A percentile compares a stretch with the other conserved stretches of the same genome.
These are phyloP conservation scores for Gambelia wislizenii DNA, from an alignment of 2,797 vertebrate species.

Conservation along the genomic window DNA sequence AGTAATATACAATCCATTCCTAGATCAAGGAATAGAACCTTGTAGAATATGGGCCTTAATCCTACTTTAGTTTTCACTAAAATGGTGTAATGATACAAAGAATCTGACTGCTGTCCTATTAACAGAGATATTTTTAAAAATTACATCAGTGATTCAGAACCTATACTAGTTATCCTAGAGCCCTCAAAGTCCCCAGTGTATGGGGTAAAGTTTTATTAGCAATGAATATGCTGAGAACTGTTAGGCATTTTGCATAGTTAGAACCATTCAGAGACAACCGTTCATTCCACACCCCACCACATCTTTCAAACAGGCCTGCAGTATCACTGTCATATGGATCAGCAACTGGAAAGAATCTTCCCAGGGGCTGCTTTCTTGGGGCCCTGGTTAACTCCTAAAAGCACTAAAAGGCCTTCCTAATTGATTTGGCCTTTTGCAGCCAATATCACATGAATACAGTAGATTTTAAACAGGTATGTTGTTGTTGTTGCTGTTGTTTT, in stretches of 20 bases:
- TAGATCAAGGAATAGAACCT: not conserved
- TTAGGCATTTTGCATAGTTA: not conserved
- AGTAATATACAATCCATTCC: not conserved
- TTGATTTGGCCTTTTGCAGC: not conserved
- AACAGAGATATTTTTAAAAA: not conserved
- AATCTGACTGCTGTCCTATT: not conserved
- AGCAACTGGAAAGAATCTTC: not conserved
- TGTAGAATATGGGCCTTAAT: not conserved
- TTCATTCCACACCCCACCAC: not conserved
- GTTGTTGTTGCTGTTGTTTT: not conserved
- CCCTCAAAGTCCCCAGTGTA: not conserved
- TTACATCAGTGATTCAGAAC: not conserved
- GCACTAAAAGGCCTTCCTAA: not conserved
- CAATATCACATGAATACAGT: not conserved
- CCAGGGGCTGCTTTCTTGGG: not conserved
- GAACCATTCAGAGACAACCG: not conserved
- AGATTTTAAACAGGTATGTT: not conserved
- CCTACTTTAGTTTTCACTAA: conserved; percentile 20
- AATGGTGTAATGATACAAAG: not conserved
- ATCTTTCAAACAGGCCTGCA: not conserved
- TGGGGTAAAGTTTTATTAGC: not conserved
- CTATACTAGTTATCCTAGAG: not conserved
- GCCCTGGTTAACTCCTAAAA: not conserved
- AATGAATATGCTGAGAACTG: not conserved
- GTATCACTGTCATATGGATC: not conserved